Conservation (phyloP, 1,140 invertebrate genomes). For the Drosophila suzukii region DNA sequence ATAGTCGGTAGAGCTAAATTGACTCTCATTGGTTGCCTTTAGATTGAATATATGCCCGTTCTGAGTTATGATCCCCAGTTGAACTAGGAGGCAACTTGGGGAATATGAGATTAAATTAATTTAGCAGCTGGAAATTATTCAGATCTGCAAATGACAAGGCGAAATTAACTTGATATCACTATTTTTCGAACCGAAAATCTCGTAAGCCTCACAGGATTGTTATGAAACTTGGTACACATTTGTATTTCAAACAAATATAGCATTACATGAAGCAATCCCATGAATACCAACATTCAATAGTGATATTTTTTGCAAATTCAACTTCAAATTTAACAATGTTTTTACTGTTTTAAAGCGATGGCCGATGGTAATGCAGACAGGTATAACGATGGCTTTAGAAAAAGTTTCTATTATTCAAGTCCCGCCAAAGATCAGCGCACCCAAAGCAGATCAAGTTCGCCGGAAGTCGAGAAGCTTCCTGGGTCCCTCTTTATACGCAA, state of each 20-base stretch:
- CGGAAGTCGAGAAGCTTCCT: slow-evolving; percentile 36
- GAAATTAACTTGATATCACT: not conserved
- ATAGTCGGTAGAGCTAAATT: slow-evolving; percentile 18
- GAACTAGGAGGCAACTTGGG: not conserved
- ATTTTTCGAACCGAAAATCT: not conserved
- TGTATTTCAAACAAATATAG: not conserved
- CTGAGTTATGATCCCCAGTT: slow-evolving; percentile 27
- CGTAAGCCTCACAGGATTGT: not conserved
- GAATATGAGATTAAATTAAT: slow-evolving; percentile 35
- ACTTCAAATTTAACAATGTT: not conserved
- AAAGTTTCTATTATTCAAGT: slow-evolving; percentile 5
- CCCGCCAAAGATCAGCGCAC: slow-evolving; percentile 16
- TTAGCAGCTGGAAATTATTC: not conserved
- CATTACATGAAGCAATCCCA: not conserved
- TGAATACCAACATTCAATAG: not conserved
- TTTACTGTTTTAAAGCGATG: not conserved
- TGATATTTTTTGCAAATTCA: too few relatives aligned
- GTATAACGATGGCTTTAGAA: not conserved
- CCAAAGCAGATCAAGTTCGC: slow-evolving; percentile 34
- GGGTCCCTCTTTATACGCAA: not conserved
- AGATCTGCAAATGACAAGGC: not conserved
- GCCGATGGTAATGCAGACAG: not conserved
- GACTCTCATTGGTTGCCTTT: slow-evolving; percentile 35
- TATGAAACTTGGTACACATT: not conserved
- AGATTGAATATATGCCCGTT: slow-evolving; percentile 15